Evolutionary conservation across 2,888 invertebrate species (phyloP), one percentile per base, ranked within the genome.

Genomic region (Lacanobia wlatinum): DNA sequence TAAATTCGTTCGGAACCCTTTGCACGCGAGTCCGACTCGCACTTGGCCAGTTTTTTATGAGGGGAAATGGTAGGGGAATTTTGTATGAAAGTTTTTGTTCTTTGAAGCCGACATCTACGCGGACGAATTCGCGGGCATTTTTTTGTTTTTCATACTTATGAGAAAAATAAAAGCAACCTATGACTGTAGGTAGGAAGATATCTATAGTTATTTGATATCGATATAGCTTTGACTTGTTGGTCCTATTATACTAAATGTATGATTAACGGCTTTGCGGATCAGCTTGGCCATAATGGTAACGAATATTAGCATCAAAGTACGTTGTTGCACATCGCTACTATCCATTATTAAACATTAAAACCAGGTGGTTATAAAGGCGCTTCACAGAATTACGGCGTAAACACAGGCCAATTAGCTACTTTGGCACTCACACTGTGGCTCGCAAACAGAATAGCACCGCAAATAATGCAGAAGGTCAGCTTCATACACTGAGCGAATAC

Each of bases 381-480:
- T 73, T 74, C 40, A 3, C 21, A 34, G 70, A 78, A 74, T 34
- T 48, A 43, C 12, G 1, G 16, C 21, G 12, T 78, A 38, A 52
- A 61, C 52, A 61, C 14, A 12, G 4, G 38, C 50, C 43, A 71
- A 78, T 79, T 72, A 73, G 34, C 50, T 38, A 46, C n/a, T 38
- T 56, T 38, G n/a, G 21, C 58, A 40, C 53, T 56, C 14, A 53
- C 10, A 46, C 18, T 40, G 18, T 28, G 21, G 21, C 28, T 40
- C 9, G 16, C 58, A 23, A 73, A 61, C 21, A 52, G 48, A 63
- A 56, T 56, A 18, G 21, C 8, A 12, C 2, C 9, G 0, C 2
- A 23, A n/a, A 16, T 62, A 14, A 7, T 18, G 21, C 53, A 76
- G 46, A 65, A 65, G 38, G 9, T 1, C 18, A 5, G 12, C 1